Conservation (phyloP, 2,113 vertebrate species). For the Tamias sibiricus region DNA sequence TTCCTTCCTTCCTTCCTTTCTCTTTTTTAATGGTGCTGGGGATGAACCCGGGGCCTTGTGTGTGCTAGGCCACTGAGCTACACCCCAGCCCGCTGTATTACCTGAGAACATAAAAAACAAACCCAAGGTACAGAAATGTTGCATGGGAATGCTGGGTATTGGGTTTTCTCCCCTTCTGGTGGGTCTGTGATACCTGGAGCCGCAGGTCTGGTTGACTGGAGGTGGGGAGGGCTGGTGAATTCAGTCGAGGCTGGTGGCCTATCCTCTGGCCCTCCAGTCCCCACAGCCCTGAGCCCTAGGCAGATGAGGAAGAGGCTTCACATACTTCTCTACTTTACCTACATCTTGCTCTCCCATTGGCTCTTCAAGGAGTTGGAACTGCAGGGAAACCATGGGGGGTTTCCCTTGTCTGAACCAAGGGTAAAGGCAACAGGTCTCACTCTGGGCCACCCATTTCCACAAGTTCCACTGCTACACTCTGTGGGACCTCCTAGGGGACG, state of each 20-base stretch:
- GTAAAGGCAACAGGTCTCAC: not conserved
- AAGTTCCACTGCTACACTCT: no score
- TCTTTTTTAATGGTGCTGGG: not conserved
- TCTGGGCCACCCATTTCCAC: rapidly evolving
- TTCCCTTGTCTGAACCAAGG: not conserved
- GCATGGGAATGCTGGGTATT: not conserved
- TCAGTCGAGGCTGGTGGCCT: not conserved
- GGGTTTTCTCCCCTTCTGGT: not conserved
- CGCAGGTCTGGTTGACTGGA: not conserved
- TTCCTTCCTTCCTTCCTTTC: no score
- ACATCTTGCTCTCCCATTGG: not conserved
- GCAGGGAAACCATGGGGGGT: not conserved
- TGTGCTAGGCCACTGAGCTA: not conserved
- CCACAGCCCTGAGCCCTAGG: not conserved
- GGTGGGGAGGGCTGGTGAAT: rapidly evolving
- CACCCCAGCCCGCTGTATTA: not conserved
- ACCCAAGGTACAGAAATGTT: not conserved
- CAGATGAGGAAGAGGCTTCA: not conserved
- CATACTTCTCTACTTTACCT: no score
- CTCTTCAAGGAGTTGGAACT: not conserved
- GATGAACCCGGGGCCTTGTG: not conserved
- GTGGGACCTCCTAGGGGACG: not conserved
- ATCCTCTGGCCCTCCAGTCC: no score
- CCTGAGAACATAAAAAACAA: not conserved
- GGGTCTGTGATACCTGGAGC: not conserved